Percentiles rank a stretch among this genome's conserved stretches.
phyloP scores from a whole-genome alignment of 2,888 invertebrate genomes.

The Mycalesis mineus region DNA sequence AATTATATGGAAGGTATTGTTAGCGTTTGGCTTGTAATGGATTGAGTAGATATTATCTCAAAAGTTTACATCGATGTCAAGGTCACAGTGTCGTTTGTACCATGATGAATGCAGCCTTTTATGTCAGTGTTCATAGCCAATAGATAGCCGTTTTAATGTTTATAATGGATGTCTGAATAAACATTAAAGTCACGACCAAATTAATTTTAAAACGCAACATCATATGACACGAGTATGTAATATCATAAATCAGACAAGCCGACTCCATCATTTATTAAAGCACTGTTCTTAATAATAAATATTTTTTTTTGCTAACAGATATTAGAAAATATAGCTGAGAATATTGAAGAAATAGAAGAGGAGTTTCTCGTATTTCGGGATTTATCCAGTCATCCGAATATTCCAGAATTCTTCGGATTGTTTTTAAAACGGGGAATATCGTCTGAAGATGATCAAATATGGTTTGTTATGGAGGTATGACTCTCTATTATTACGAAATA shows the following conservation, averaged over 20 bases:
- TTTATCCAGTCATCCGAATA: conserved; percentile 85
- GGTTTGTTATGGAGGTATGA: conserved; percentile 90
- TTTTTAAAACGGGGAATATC: conserved; percentile 81
- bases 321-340: conserved; percentile 87
- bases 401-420: conserved; percentile 86
- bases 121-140: conserved; percentile 39
- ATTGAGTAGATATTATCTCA: conserved; percentile 60
- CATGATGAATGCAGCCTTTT: conserved; percentile 43
- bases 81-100: conserved; percentile 59
- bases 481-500: conserved; percentile 1
- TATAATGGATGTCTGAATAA: conserved; percentile 15
- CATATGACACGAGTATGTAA: not conserved
- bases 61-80: conserved; percentile 63
- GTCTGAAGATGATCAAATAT: conserved; percentile 85
- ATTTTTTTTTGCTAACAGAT: conserved; percentile 58
- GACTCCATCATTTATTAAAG: not conserved
- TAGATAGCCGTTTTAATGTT: conserved; percentile 21
- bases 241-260: not conserved
- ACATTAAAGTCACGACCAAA: conserved; percentile 11
- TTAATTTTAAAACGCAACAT: conserved; percentile 3
- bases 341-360: conserved; percentile 89
- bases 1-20: conserved; percentile 54
- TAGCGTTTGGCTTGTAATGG: conserved; percentile 53
- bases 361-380: conserved; percentile 86
- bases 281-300: not conserved